These are phyloP conservation scores for Microctonus brassicae DNA, from an alignment of 2,888 invertebrate genomes.

Conservation along the genomic window DNA sequence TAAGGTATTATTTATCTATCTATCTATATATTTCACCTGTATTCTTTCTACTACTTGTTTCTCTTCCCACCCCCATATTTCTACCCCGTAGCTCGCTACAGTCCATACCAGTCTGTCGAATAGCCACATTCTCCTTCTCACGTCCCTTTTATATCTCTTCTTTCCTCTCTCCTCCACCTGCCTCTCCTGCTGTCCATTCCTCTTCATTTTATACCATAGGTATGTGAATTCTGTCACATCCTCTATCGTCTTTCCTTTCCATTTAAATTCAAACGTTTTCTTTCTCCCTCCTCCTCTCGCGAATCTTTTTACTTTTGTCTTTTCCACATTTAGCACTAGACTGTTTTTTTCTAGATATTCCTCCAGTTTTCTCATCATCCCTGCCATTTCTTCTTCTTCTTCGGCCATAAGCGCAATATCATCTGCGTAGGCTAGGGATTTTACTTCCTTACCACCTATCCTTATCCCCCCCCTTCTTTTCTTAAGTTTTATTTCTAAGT, in stretches of 20 bases:
- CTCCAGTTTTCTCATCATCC: no score
- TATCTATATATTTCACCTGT: no score
- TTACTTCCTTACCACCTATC: no score
- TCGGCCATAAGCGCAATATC: neutral
- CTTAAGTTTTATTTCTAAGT: neutral
- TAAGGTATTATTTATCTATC: no score
- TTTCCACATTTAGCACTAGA: no score
- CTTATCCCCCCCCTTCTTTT: no score
- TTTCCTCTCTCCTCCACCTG: slow-evolving; percentile 16
- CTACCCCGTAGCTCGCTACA: neutral
- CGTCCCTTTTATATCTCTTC: neutral
- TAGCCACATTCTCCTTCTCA: slow-evolving; percentile 6
- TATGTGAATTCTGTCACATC: neutral
- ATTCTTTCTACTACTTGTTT: no score
- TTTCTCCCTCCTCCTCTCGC: neutral
- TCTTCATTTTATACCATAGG: neutral
- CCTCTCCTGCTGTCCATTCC: neutral
- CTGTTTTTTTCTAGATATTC: no score
- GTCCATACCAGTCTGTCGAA: neutral
- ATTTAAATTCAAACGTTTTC: neutral
- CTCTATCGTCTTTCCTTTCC: neutral
- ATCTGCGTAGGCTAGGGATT: no score
- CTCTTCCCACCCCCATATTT: no score
- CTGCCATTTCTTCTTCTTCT: no score
- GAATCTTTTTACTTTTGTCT: slow-evolving; percentile 15